phyloP scores from a whole-genome alignment of 2,888 invertebrate species.

The Dasypolia templi region DNA sequence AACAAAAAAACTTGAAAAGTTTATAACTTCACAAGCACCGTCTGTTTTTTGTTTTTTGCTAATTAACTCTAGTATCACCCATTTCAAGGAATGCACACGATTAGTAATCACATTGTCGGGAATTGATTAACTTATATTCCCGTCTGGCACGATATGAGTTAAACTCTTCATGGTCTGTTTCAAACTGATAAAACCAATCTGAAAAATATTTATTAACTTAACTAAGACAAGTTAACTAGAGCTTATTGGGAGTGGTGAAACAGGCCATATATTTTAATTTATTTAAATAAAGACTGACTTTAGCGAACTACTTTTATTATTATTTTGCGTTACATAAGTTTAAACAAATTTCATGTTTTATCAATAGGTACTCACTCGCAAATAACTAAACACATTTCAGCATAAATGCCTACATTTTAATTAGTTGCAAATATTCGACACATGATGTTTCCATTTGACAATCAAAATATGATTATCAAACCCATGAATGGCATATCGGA shows the following conservation, averaged over 20 bases:
- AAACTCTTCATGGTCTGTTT: not conserved
- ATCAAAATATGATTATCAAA: not conserved
- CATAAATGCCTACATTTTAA: not conserved
- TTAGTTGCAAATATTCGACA: not conserved
- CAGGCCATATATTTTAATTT: not conserved
- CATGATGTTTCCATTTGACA: not conserved
- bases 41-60: not conserved
- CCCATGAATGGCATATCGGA: too few relatives aligned
- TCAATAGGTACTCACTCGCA: not conserved
- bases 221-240: not conserved
- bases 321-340: constrained; percentile 1
- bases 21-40: not conserved
- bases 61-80: not conserved
- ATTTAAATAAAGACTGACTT: constrained; percentile 14
- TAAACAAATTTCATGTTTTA: constrained; percentile 1
- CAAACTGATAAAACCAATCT: not conserved
- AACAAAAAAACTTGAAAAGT: not conserved
- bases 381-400: not conserved
- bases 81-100: not conserved
- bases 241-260: not conserved
- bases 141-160: not conserved
- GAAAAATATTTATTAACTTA: not conserved
- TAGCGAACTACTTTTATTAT: constrained; percentile 10
- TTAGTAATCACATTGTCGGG: not conserved
- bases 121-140: not conserved